Evolutionary conservation across 2,888 invertebrate genomes (phyloP), one percentile per base, ranked within the genome.

Genomic region (Cremastinae sp.): DNA sequence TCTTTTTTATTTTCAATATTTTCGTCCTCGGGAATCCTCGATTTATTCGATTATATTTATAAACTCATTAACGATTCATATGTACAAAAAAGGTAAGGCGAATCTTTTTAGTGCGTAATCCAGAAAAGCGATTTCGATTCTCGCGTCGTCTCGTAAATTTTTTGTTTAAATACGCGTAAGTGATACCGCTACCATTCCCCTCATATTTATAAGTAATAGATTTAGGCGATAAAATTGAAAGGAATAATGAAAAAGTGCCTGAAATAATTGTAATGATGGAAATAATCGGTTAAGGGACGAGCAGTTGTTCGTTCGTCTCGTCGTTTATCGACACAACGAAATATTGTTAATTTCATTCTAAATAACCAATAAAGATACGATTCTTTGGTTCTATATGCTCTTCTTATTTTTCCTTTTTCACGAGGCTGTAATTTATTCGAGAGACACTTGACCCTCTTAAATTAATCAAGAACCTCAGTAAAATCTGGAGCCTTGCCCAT

Each of bases 361-460:
- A 49, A 71, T 49, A 71, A 75, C 56, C 66, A 75, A 75, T 75
- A 75, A 75, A 75, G 35, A 71, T 51, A 49, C 37, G 53, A 66
- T 65, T 71, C 43, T 71, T 35, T 51, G 49, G 55, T 71, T 71
- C 56, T 5, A n/a, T 51, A 53, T 53, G 8, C 28, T 53, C 51
- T 14, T 53, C 3, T 35, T 47, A 47, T 35, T 56, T 4, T 35
- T 20, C 49, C n/a, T n/a, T 53, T 37, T 55, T 14, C 12, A 16
- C 35, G 18, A n/a, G 41, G 3, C 9, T 12, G 22, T n/a, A 28
- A 53, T 65, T 45, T 8, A 4, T 28, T 9, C 41, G n/a, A 12
- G 41, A n/a, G n/a, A 4, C 41, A 1, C 41, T 12, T 8, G 12
- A 4, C 12, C 41, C 41, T 4, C 41, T 2, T 9, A n/a, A n/a